phyloP scores from a whole-genome alignment of 2,888 invertebrate genomes.

The Drosophila parthenogenetica region DNA sequence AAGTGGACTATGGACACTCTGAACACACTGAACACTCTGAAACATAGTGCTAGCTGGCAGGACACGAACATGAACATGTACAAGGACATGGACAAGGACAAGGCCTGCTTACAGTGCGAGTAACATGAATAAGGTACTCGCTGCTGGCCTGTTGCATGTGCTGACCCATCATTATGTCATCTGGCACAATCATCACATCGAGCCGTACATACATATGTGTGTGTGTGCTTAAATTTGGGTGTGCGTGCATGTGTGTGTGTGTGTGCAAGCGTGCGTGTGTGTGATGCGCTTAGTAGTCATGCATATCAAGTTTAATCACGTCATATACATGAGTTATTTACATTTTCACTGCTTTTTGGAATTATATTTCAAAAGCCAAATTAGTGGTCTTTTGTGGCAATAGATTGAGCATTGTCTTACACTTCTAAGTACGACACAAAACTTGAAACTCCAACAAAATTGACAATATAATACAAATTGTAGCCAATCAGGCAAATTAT shows the following conservation, averaged over 20 bases:
- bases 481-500: neutral
- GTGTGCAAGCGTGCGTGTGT: neutral
- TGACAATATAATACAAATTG: constrained; percentile 1
- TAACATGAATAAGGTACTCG: constrained; percentile 30
- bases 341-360: constrained; percentile 8
- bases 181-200: constrained; percentile 5
- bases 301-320: constrained; percentile 54
- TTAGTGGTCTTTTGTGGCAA: neutral
- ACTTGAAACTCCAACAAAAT: too few species aligned
- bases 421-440: too few species aligned
- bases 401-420: constrained; percentile 12
- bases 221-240: neutral
- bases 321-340: constrained; percentile 22
- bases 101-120: constrained; percentile 18
- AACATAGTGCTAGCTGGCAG: constrained; percentile 1
- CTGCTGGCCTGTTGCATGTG: constrained; percentile 44
- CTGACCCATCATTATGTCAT: constrained; percentile 24
- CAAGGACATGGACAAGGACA: constrained; percentile 36
- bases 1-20: constrained; percentile 34
- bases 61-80: constrained; percentile 38
- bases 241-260: too few species aligned
- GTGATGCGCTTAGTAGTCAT: constrained; percentile 22
- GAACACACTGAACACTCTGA: constrained; percentile 2
- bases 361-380: constrained; percentile 19
- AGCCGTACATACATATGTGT: too few species aligned